Percentiles rank a stretch among this genome's conserved stretches.
These are phyloP conservation scores for Poeciliopsis gracilis DNA, from an alignment of 2,797 vertebrate species.

Conservation along the genomic window DNA sequence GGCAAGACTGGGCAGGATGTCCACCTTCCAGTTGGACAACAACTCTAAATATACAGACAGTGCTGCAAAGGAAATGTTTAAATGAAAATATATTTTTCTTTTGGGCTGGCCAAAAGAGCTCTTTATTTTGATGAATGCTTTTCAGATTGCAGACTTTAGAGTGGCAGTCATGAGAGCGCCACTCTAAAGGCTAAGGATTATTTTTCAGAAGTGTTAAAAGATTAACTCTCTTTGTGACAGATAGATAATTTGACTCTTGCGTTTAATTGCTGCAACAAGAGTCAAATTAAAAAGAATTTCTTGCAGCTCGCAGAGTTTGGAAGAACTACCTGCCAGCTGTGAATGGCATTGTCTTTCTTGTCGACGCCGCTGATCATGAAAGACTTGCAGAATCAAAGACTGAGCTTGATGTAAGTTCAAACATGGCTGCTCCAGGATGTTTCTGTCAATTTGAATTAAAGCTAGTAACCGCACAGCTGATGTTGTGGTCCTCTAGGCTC, in stretches of 20 bases:
- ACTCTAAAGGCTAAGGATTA: neutral
- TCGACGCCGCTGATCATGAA: conserved; percentile 90
- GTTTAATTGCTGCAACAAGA: neutral
- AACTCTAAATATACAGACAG: neutral
- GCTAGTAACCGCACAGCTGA: neutral
- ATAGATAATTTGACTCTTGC: neutral
- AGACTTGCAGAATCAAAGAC: conserved; percentile 92
- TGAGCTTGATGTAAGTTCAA: conserved; percentile 91
- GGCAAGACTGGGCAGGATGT: neutral
- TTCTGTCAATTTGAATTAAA: neutral
- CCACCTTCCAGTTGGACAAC: neutral
- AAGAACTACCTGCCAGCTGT: conserved; percentile 98
- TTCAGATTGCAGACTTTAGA: too few relatives aligned
- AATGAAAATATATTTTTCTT: neutral
- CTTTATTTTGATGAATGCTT: neutral
- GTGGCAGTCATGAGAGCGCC: neutral
- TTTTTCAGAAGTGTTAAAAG: neutral
- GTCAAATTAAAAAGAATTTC: neutral
- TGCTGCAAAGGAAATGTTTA: neutral
- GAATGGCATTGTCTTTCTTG: conserved; percentile 94
- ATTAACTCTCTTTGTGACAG: conserved; percentile 1
- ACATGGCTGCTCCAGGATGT: neutral
- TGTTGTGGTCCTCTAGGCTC: conserved; percentile 79
- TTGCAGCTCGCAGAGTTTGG: conserved; percentile 93
- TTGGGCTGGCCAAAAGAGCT: neutral